Evolutionary conservation across 2,888 invertebrate genomes (phyloP).

Genomic region (Punctoribates punctum): DNA sequence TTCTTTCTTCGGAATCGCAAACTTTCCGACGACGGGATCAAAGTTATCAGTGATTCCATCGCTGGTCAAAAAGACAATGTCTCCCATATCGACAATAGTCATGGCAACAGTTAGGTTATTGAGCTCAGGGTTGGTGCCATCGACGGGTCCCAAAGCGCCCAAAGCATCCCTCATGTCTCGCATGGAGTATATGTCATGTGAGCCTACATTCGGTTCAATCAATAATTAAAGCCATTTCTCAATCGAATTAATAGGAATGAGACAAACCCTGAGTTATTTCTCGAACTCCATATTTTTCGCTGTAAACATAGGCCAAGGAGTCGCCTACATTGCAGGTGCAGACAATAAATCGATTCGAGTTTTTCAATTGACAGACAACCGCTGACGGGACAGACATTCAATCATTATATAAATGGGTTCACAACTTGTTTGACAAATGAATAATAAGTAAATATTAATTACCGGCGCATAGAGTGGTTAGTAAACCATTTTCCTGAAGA

Average conservation of each 20-base stretch:
- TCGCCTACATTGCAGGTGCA: slow-evolving; percentile 87
- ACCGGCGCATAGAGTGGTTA: slow-evolving; percentile 74
- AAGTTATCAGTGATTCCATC: slow-evolving; percentile 87
- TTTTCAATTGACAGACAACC: slow-evolving; percentile 51
- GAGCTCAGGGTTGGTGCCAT: slow-evolving; percentile 76
- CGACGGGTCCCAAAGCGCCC: slow-evolving; percentile 81
- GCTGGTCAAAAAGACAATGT: slow-evolving; percentile 80
- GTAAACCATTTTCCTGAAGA: slow-evolving; percentile 71
- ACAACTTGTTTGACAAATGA: not conserved
- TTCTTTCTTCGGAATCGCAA: slow-evolving; percentile 59
- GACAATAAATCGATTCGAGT: slow-evolving; percentile 61
- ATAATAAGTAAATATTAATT: not conserved
- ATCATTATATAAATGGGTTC: not conserved
- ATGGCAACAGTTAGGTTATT: slow-evolving; percentile 80
- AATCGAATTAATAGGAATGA: not conserved
- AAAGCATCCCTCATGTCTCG: slow-evolving; percentile 83
- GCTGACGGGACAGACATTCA: slow-evolving; percentile 37
- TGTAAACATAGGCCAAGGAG: slow-evolving; percentile 79
- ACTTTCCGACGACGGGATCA: slow-evolving; percentile 84
- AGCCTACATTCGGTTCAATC: slow-evolving; percentile 51
- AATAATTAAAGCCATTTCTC: not conserved
- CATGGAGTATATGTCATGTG: slow-evolving; percentile 76
- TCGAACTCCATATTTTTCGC: slow-evolving; percentile 69
- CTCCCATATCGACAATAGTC: slow-evolving; percentile 72
- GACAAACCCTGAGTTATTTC: slow-evolving; percentile 68